These are phyloP conservation scores for Baryphthengus martii DNA, from an alignment of 2,113 vertebrate species.

Conservation along the genomic window DNA sequence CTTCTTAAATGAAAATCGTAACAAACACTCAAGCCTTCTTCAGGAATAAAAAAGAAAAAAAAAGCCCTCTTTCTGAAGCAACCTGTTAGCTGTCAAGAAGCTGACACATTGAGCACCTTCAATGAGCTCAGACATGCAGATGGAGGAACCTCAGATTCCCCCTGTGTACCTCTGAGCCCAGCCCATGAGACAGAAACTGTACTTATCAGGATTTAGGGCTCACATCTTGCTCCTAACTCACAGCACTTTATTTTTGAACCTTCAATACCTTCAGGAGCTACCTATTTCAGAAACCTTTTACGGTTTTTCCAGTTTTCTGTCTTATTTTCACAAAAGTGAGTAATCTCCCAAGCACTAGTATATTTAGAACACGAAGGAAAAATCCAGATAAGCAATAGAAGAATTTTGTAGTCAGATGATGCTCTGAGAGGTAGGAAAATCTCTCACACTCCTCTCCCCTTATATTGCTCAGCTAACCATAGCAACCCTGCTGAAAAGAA, in stretches of 20 bases:
- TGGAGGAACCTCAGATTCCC: not conserved
- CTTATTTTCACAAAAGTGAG: conserved; percentile 21
- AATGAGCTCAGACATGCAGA: not conserved
- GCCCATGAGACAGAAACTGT: not conserved
- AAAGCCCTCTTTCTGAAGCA: not conserved
- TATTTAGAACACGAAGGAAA: conserved; percentile 44
- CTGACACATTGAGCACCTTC: not conserved
- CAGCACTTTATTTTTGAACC: not conserved
- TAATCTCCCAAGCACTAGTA: conserved; percentile 17
- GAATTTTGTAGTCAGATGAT: conserved; percentile 50
- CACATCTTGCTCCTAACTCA: not conserved
- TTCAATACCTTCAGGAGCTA: not conserved
- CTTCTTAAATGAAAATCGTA: not conserved
- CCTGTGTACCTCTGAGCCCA: not conserved
- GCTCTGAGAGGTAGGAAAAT: conserved; percentile 47
- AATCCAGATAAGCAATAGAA: conserved; percentile 36
- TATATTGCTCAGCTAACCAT: conserved; percentile 37
- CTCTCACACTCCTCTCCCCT: conserved; percentile 27
- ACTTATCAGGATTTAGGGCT: not conserved
- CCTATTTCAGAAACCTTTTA: not conserved
- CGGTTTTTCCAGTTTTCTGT: not conserved
- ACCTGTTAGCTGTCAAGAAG: not conserved
- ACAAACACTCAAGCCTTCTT: not conserved
- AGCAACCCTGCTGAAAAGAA: conserved; percentile 46
- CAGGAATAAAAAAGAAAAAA: not conserved